Base-by-base conservation (phyloP, 1,140 invertebrate species). In the Heliothis virescens region DNA sequence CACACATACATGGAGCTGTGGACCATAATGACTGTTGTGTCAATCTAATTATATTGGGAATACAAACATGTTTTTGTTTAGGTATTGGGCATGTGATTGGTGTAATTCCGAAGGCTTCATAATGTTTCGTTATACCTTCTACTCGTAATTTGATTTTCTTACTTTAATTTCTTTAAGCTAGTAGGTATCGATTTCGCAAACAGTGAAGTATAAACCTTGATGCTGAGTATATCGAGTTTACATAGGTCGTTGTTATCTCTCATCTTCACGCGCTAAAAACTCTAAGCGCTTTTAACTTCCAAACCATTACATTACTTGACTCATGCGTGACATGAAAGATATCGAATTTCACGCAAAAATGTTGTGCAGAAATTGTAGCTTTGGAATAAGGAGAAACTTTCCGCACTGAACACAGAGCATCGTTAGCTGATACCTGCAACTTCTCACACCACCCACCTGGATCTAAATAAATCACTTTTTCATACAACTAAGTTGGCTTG, bases 391-490 rank as follows among this genome's bases (percentile, higher is more conserved):
- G 15, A 53, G 13, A 53, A n/a, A 53, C 52, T 53, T n/a, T 53
- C 15, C 15, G 15, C 4, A 53, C 52, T 53, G 13, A 53, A n/a
- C 16, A 53, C 52, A n/a, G 52, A 53, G 52, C 53, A 26, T 11
- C 18, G 11, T 60, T 60, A 13, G 5, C 11, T 11, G 10, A 15
- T 13, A 15, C 18, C 0, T 60, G 21, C 59, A 34, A 34, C 9
- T 29, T 29, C 13, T 10, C 57, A 26, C 57, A 5, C 41, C 41
- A 10, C 2, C 47, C 63, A 67, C 63, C 47, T 50, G 41, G 41
- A 21, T 67, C 15, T 34, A 71, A 71, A 72, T 72, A 55, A 72
- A 55, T 72, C 52, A 57, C 69, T 71, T 71, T 71, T 71, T 71
- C 63, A 26, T 71, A 71, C 15, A 57, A 57, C 26, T 41, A 72